Evolutionary conservation across 2,113 vertebrate species (phyloP).

Genomic region (Cervus canadensis): DNA sequence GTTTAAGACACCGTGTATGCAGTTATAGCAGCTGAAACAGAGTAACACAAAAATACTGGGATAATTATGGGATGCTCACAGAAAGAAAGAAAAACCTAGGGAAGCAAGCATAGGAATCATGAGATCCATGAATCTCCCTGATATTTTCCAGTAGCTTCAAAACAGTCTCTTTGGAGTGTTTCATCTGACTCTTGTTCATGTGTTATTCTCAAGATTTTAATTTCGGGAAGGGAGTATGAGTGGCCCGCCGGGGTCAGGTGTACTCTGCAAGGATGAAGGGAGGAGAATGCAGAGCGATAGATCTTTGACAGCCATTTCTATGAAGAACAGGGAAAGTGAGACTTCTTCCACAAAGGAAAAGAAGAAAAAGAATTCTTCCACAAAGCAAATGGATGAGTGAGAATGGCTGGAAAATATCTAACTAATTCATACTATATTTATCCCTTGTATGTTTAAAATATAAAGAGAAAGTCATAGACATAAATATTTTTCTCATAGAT

Average conservation of each 20-base stretch:
- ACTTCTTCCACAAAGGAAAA: not conserved
- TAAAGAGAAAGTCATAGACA: not conserved
- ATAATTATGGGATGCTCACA: not conserved
- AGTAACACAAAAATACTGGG: not conserved
- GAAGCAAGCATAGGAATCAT: not conserved
- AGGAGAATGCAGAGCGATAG: not conserved
- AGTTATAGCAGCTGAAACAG: not conserved
- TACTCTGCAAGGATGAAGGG: not conserved
- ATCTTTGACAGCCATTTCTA: not conserved
- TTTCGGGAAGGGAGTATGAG: not conserved
- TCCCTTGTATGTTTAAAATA: not conserved
- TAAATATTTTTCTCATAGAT: not conserved
- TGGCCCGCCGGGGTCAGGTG: not conserved
- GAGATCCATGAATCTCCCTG: not conserved
- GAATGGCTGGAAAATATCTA: not conserved
- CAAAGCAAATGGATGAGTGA: not conserved
- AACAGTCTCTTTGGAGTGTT: not conserved
- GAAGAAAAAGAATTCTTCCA: not conserved
- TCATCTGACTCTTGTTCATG: not conserved
- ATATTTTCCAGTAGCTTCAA: not conserved
- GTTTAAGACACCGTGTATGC: not conserved
- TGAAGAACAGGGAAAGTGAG: not conserved
- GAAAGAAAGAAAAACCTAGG: not conserved
- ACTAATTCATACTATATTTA: not conserved
- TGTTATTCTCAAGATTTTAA: not conserved